Base-by-base conservation (phyloP, 2,113 vertebrate genomes). In the Aleadryas rufinucha region DNA sequence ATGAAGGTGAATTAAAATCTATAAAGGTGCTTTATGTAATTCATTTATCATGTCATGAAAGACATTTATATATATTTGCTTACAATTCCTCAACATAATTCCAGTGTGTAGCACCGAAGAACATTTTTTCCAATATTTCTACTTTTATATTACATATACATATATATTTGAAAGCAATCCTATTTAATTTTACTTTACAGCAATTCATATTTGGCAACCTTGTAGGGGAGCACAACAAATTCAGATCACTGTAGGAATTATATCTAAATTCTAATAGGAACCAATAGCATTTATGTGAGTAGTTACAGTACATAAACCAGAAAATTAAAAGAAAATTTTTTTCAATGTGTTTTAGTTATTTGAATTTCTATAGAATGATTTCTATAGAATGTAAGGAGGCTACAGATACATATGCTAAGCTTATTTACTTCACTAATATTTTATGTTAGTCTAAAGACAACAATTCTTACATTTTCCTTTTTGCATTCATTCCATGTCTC, bases 151-250 rank as follows among this genome's bases (percentile, higher is more conserved):
- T 61, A 20, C 13, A 53, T 39, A 28, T n/a, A 69, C 12, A 68
- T 23, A 90, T 45, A 26, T 84, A 74, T 35, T 87, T 91, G 86
- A 90, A 81, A 96, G 31, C 79, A 87, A 80, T 33, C 53, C 39
- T 69, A 90, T 94, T 93, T 71, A 68, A 53, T 96, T 96, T 94
- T 39, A 85, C 37, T 87, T 85, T 42, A 66, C 22, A 72, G 45
- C 31, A 86, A 49, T 47, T 96, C 63, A 60, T 52, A 78, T 89
- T 91, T 91, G 22, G 68, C 59, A 88, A 5, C 50, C 10, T 86
- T 95, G 93, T 71, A 68, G 76, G 61, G 84, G 41, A 97, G 69
- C 61, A 84, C 87, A 94, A 94, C 78, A 95, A 95, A 85, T 94
- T 97, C 83, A 96, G 39, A 80, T 66, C 66, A 57, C 35, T 39